Evolutionary conservation across 2,888 invertebrate species (phyloP).

Genomic region (Rhimphoctona megacephalus): DNA sequence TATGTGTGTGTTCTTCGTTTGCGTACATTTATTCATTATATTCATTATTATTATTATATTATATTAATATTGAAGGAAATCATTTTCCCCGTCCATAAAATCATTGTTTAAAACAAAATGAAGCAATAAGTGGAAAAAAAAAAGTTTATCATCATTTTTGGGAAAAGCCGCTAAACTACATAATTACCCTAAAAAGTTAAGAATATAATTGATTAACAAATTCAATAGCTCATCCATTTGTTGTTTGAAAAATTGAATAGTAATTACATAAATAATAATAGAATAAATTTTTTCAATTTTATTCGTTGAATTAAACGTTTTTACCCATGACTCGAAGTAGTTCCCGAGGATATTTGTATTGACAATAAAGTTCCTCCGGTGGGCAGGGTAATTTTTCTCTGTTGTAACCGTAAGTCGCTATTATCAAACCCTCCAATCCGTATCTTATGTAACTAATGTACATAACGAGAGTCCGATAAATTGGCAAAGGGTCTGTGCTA

Average conservation of each 20-base stretch:
- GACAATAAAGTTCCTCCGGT: constrained; percentile 89
- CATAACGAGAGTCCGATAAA: constrained; percentile 91
- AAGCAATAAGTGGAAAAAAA: too few relatives aligned
- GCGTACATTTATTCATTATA: too few relatives aligned
- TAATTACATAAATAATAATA: neutral
- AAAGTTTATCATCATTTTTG: too few relatives aligned
- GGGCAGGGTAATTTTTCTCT: constrained; percentile 92
- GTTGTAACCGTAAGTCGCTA: constrained; percentile 92
- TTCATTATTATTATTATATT: too few relatives aligned
- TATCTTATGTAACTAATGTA: constrained; percentile 93
- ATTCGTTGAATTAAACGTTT: neutral
- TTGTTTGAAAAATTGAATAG: neutral
- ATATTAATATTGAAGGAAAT: too few relatives aligned
- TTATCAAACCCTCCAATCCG: constrained; percentile 92
- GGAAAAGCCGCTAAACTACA: too few relatives aligned
- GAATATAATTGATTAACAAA: neutral
- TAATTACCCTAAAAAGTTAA: too few relatives aligned
- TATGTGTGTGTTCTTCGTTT: too few relatives aligned
- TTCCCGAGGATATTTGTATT: constrained; percentile 90
- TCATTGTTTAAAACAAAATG: too few relatives aligned
- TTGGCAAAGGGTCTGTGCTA: constrained; percentile 88
- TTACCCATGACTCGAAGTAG: constrained; percentile 90
- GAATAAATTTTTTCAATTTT: neutral
- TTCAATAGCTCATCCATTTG: neutral
- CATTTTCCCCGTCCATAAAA: too few relatives aligned